These are phyloP conservation scores for Rachycentron canadum DNA, from an alignment of 2,797 vertebrate genomes.

Conservation along the genomic window DNA sequence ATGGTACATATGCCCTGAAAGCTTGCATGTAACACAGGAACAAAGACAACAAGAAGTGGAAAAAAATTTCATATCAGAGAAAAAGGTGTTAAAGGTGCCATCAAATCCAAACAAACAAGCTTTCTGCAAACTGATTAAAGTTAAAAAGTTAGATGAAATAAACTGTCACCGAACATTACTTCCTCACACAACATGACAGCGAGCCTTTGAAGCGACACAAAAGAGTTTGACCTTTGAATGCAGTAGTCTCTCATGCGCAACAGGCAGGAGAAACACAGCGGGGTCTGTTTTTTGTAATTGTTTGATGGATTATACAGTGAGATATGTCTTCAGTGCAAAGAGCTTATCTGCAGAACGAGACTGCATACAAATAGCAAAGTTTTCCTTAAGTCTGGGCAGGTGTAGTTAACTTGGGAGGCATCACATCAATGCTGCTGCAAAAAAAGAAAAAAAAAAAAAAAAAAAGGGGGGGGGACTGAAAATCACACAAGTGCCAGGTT, in stretches of 20 bases:
- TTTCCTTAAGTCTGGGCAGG: constrained; percentile 35
- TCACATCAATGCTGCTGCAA: background rate
- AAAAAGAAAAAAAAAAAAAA: too few relatives aligned
- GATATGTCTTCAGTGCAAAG: constrained; percentile 46
- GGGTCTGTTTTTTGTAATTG: constrained; percentile 56
- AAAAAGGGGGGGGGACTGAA: constrained; percentile 8
- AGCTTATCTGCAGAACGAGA: constrained; percentile 26
- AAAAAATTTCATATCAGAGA: background rate
- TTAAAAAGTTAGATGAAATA: constrained; percentile 39
- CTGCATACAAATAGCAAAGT: constrained; percentile 19
- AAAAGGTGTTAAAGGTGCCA: background rate
- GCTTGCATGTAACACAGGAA: background rate
- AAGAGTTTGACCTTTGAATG: constrained; percentile 77
- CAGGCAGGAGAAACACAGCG: constrained; percentile 64
- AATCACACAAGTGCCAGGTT: constrained; percentile 55
- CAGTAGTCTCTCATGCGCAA: constrained; percentile 66
- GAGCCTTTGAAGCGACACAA: constrained; percentile 72
- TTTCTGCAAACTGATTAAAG: constrained; percentile 20
- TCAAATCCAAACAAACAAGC: constrained; percentile 12
- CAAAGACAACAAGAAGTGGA: constrained; percentile 1
- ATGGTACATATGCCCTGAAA: background rate
- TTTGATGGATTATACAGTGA: constrained; percentile 58
- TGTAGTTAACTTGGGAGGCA: constrained; percentile 29
- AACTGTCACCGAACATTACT: constrained; percentile 56
- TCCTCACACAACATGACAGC: constrained; percentile 55